Evolutionary conservation across 35 echinoderm and acorn worm species (phyloP).

Genomic region (Stichopus chloronotus): DNA sequence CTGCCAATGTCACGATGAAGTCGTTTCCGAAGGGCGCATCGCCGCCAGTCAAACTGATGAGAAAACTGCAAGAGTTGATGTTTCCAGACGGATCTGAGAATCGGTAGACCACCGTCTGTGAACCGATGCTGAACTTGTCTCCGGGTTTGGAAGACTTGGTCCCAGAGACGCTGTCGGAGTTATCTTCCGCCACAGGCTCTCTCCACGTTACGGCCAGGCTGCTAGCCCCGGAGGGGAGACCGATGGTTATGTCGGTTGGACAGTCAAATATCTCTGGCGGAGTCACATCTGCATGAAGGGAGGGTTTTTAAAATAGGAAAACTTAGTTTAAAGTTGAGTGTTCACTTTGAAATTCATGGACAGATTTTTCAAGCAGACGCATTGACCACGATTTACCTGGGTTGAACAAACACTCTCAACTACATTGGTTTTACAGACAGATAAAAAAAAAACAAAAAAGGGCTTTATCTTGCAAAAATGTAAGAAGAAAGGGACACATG

Average conservation of each 20-base stretch:
- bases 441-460: too few relatives aligned
- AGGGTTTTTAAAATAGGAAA: background rate
- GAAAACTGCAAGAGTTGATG: slow-evolving; percentile 4
- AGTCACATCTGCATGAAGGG: slow-evolving; percentile 25
- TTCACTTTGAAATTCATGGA: background rate
- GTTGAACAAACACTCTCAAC: too few relatives aligned
- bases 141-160: slow-evolving; percentile 7
- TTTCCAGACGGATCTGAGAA: slow-evolving; percentile 40
- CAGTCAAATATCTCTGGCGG: slow-evolving; percentile 18
- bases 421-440: too few relatives aligned
- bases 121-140: slow-evolving; percentile 12
- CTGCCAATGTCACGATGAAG: slow-evolving; percentile 13
- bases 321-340: background rate
- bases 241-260: slow-evolving; percentile 37
- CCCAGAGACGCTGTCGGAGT: background rate
- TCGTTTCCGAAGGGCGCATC: background rate
- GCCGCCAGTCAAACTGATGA: slow-evolving; percentile 3
- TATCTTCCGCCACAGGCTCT: slow-evolving; percentile 27
- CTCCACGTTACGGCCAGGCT: slow-evolving; percentile 41
- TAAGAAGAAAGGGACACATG: too few relatives aligned
- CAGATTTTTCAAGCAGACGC: background rate
- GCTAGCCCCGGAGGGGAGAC: background rate
- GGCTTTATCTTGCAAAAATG: too few relatives aligned
- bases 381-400: too few relatives aligned
- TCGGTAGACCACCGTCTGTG: background rate